phyloP scores from a whole-genome alignment of 2,888 invertebrate species.

The Tetrapedia diversipes region DNA sequence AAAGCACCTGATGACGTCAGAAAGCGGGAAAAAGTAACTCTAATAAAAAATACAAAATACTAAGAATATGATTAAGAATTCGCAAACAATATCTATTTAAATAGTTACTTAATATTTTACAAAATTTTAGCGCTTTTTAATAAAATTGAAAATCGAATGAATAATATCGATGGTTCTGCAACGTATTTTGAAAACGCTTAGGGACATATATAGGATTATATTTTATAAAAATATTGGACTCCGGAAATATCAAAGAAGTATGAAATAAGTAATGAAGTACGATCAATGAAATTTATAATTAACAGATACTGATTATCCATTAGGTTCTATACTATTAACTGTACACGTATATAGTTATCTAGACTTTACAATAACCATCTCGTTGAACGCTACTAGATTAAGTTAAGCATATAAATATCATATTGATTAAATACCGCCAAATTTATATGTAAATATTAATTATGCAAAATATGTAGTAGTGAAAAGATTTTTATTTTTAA shows the following conservation, averaged over 20 bases:
- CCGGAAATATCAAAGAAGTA: too few species aligned
- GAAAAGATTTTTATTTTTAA: slow-evolving; percentile 21
- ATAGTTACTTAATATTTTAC: not conserved
- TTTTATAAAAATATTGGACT: too few species aligned
- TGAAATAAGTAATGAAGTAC: not conserved
- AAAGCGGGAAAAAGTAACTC: not conserved
- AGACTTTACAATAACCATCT: not conserved
- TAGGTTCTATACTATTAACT: too few species aligned
- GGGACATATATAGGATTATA: not conserved
- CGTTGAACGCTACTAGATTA: not conserved
- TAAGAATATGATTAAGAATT: not conserved
- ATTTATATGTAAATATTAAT: not conserved
- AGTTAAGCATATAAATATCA: not conserved
- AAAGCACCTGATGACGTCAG: not conserved
- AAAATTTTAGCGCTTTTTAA: not conserved
- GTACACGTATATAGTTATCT: not conserved
- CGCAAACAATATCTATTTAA: not conserved
- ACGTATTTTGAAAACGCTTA: too few species aligned
- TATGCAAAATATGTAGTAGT: not conserved
- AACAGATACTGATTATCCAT: not conserved
- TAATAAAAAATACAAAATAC: not conserved
- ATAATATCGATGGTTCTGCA: not conserved
- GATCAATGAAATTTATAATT: not conserved
- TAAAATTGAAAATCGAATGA: not conserved
- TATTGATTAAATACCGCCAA: not conserved